Percentiles rank a stretch among this genome's conserved stretches.
Evolutionary conservation across 2,888 invertebrate species (phyloP).

Genomic region (Coleophora deauratella): DNA sequence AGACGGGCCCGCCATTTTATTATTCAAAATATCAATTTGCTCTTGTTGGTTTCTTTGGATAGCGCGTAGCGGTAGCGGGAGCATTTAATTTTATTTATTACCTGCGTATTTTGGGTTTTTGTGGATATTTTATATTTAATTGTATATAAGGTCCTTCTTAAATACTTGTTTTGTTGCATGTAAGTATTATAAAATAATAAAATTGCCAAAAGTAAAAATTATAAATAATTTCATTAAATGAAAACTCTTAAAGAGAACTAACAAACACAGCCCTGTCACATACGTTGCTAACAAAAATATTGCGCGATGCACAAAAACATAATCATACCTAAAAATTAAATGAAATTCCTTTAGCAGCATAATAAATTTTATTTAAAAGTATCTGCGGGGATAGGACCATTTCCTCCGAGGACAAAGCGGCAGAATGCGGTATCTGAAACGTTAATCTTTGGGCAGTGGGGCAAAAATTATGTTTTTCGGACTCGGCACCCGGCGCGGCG

Average conservation of each 20-base stretch:
- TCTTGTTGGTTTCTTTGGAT: conserved; percentile 51
- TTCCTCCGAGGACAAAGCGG: conserved; percentile 54
- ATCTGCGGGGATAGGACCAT: conserved; percentile 33
- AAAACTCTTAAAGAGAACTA: too few species aligned
- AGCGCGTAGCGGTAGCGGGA: conserved; percentile 11
- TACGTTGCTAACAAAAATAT: too few species aligned
- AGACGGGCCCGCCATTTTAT: conserved; percentile 58
- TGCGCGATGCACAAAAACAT: too few species aligned
- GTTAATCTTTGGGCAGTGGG: conserved; percentile 70
- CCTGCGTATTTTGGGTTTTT: conserved; percentile 23
- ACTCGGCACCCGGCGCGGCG: conserved; percentile 27
- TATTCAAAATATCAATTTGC: conserved; percentile 73
- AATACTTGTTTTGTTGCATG: too few species aligned
- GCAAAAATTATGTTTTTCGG: conserved; percentile 75
- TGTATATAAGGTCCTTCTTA: neutral
- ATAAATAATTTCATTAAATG: too few species aligned
- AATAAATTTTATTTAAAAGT: conserved; percentile 27
- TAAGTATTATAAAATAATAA: too few species aligned
- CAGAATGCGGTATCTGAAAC: conserved; percentile 61
- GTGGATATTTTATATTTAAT: neutral
- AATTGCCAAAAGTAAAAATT: too few species aligned
- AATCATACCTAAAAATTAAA: neutral
- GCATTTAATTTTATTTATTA: conserved; percentile 34
- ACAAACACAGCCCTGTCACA: too few species aligned
- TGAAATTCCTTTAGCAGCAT: neutral